Percentiles rank a stretch among this genome's conserved stretches.
These are phyloP conservation scores for Drosophila koepferae DNA, from an alignment of 2,888 invertebrate genomes.

Conservation along the genomic window DNA sequence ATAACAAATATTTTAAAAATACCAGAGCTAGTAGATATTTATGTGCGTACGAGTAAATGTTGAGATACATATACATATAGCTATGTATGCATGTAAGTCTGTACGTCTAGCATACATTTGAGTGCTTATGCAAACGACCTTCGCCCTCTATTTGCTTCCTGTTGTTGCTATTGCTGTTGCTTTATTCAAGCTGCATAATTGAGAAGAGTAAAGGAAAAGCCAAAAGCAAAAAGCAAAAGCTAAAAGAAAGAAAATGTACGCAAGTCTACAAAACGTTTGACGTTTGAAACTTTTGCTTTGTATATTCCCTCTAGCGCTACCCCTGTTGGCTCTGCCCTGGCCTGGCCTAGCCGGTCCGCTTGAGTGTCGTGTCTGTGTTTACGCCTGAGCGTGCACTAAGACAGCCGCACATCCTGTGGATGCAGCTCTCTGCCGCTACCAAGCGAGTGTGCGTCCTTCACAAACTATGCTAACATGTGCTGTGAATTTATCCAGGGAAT, in stretches of 20 bases:
- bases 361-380: conserved; percentile 42
- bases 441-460: conserved; percentile 47
- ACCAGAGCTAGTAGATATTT: conserved; percentile 1
- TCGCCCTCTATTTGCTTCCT: conserved; percentile 49
- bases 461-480: conserved; percentile 56
- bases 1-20: conserved; percentile 6
- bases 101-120: conserved; percentile 63
- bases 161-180: conserved; percentile 42
- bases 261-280: conserved; percentile 70
- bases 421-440: conserved; percentile 13
- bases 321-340: background rate
- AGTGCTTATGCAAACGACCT: conserved; percentile 65
- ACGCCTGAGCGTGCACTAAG: conserved; percentile 64
- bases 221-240: conserved; percentile 28
- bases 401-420: conserved; percentile 60
- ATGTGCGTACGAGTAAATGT: background rate
- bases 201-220: conserved; percentile 50
- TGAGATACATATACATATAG: conserved; percentile 1
- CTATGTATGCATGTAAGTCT: background rate
- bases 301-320: conserved; percentile 6
- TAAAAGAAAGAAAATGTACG: conserved; percentile 26
- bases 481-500: conserved; percentile 27
- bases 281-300: conserved; percentile 57
- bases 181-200: conserved; percentile 72
- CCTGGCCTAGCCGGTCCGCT: background rate